phyloP scores from a whole-genome alignment of 2,888 invertebrate genomes.

The Diadegma fenestrale region DNA sequence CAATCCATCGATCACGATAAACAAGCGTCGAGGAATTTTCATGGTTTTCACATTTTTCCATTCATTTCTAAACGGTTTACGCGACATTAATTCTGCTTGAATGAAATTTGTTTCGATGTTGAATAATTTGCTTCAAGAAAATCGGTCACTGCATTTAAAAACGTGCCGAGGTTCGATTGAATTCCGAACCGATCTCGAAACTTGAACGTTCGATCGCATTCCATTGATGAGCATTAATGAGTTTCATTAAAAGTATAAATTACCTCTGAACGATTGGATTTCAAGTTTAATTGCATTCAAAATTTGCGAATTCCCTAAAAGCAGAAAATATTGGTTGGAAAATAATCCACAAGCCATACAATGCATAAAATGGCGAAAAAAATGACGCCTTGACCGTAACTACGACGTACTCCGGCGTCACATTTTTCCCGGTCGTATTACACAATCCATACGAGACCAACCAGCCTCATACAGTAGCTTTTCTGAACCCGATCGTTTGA shows the following conservation, averaged over 20 bases:
- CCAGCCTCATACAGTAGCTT: constrained; percentile 18
- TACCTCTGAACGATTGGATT: not conserved
- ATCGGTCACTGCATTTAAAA: not conserved
- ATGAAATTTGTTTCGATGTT: too few relatives aligned
- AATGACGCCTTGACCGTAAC: constrained; percentile 21
- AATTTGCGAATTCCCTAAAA: not conserved
- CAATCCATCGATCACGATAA: not conserved
- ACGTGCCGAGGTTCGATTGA: not conserved
- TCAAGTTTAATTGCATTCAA: not conserved
- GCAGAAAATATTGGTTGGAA: not conserved
- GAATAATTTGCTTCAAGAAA: not conserved
- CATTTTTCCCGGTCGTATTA: constrained; percentile 45
- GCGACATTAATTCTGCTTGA: not conserved
- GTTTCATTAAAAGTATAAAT: too few relatives aligned
- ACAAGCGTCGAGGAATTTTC: not conserved
- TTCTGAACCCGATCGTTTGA: constrained; percentile 21
- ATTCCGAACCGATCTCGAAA: not conserved
- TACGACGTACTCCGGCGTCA: not conserved
- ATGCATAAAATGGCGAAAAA: not conserved
- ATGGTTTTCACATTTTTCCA: not conserved
- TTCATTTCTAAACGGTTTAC: not conserved
- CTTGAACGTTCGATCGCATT: not conserved
- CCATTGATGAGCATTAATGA: too few relatives aligned
- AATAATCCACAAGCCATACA: not conserved
- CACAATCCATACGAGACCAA: constrained; percentile 35